Evolutionary conservation across 2,888 invertebrate species (phyloP).

Genomic region (Agrochola lota): DNA sequence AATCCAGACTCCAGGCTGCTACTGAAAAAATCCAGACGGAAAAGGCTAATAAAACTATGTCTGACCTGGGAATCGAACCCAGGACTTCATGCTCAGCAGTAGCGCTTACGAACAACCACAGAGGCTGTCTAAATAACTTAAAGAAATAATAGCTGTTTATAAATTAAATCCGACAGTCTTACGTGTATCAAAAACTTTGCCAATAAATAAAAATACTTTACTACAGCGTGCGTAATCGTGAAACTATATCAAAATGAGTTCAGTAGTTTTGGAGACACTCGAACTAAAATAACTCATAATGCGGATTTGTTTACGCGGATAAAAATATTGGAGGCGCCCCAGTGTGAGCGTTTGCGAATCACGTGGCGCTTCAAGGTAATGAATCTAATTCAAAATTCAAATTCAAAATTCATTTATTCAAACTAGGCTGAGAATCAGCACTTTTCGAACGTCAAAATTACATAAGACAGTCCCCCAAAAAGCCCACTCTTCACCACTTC

Average conservation of each 20-base stretch:
- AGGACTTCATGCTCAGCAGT: background rate
- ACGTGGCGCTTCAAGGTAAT: conserved; percentile 52
- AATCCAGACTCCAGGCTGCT: background rate
- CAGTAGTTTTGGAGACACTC: conserved; percentile 43
- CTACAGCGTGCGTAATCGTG: conserved; percentile 42
- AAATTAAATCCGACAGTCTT: conserved; percentile 31
- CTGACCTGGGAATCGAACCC: no score
- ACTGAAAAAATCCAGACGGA: no score
- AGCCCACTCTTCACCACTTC: no score
- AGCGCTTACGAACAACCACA: background rate
- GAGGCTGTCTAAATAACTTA: background rate
- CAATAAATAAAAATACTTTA: conserved; percentile 53
- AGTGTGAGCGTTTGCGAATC: conserved; percentile 42
- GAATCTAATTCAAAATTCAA: no score
- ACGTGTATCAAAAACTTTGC: conserved; percentile 39
- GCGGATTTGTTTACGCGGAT: conserved; percentile 48
- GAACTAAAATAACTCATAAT: conserved; percentile 51
- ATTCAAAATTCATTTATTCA: no score
- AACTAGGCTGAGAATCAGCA: no score
- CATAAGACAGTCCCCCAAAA: no score
- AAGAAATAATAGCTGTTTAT: conserved; percentile 9
- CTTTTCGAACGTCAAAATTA: no score
- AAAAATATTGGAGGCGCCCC: conserved; percentile 54
- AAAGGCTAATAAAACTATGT: background rate
- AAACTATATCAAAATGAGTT: conserved; percentile 45